Evolutionary conservation across 2,113 vertebrate species (phyloP).

Genomic region (Elachura formosa): DNA sequence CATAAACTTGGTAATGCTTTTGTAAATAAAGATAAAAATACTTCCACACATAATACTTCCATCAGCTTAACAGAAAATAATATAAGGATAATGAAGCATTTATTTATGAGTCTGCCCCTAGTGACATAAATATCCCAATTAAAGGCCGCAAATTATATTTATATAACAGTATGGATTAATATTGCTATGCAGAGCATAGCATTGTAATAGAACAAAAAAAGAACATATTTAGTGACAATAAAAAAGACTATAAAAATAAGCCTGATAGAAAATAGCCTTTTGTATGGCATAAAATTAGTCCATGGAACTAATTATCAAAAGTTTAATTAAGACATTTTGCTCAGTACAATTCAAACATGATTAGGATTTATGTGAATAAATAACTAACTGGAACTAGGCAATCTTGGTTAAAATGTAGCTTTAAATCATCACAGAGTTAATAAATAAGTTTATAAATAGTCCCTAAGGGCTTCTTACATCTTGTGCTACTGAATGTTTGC

Average conservation of each 20-base stretch:
- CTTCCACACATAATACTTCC: background rate
- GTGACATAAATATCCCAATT: background rate
- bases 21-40: background rate
- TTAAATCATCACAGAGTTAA: background rate
- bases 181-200: background rate
- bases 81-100: background rate
- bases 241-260: background rate
- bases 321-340: background rate
- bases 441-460: background rate
- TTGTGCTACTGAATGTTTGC: background rate
- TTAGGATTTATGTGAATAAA: constrained; percentile 12
- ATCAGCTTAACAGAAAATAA: background rate
- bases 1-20: background rate
- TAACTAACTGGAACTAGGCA: background rate
- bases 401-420: background rate
- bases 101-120: background rate
- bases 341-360: background rate
- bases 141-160: background rate
- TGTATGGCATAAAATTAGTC: background rate
- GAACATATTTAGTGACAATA: background rate
- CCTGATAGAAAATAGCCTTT: background rate
- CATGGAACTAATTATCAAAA: background rate
- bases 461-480: background rate
- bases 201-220: background rate
- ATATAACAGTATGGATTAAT: background rate